Evolutionary conservation across 2,113 vertebrate species (phyloP), one percentile per base, ranked within the genome.

Genomic region (Mohoua ochrocephala): DNA sequence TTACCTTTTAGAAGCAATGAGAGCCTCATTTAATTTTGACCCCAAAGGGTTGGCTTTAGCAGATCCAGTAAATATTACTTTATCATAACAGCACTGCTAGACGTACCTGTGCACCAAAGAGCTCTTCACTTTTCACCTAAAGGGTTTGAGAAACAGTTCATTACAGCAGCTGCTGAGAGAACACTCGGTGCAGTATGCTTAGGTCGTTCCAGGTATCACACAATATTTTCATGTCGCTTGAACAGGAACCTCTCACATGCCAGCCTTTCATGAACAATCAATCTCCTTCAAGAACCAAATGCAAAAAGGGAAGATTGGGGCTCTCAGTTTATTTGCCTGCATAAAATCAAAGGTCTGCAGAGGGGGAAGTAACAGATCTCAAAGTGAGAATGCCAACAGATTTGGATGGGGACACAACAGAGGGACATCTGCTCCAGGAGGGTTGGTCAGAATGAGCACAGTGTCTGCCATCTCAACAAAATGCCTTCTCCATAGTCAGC

Each of bases 401-500:
- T 78, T 42, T 67, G 84, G 39, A 71, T 24, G 44, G 21, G 49
- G 52, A 57, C 50, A 71, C 19, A 61, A 27, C 7, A 54, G 65
- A 39, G 67, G 13, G 33, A 13, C 69, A 76, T 18, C 50, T 54
- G 57, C 84, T 75, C 22, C 26, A 41, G 47, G n/a, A 1, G 2
- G 13, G 30, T 2, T 37, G 50, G 35, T 60, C 68, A 91, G 47
- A 76, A 79, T 3, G 18, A 67, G 45, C 57, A 45, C 19, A 17
- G 42, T 1, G 3, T 22, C 65, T 15, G 4, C 39, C 69, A 65
- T 8, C 37, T 76, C 56, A 57, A 49, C 59, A 79, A 0, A 0
- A n/a, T 6, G 37, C 53, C 39, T 87, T 69, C 84, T 69, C 69
- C 33, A 33, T 13, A 75, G 61, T 21, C 69, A 92, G 75, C 78